Percentiles rank a stretch among this genome's conserved stretches.
Conservation (phyloP, 2,888 invertebrate species). For the Atethmia centrago region DNA sequence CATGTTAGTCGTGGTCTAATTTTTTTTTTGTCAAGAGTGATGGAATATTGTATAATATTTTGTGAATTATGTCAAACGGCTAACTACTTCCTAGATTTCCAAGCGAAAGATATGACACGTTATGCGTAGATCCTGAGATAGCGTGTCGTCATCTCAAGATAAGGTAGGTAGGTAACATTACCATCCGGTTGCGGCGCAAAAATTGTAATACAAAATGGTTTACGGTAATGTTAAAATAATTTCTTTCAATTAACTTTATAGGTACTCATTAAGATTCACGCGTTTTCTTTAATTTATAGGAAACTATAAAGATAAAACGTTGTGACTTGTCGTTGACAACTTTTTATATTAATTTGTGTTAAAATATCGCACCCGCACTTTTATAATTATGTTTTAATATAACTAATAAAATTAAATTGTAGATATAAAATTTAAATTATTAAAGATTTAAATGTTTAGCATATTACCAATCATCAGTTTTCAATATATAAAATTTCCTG, state of each 20-base stretch:
- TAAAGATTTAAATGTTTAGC: conserved; percentile 30
- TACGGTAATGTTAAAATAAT: conserved; percentile 24
- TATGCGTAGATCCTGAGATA: conserved; percentile 22
- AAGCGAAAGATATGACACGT: conserved; percentile 16
- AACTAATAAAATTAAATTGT: conserved; percentile 15
- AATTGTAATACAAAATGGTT: conserved; percentile 42
- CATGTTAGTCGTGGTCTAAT: not conserved
- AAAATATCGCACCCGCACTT: conserved; percentile 30
- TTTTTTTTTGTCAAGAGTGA: not conserved
- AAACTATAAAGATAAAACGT: conserved; percentile 36
- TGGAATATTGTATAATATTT: conserved; percentile 12
- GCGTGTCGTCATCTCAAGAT: conserved; percentile 7
- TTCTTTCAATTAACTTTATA: conserved; percentile 36
- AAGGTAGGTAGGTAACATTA: conserved; percentile 14
- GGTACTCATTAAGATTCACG: not conserved
- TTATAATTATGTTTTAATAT: conserved; percentile 10
- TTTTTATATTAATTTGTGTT: conserved; percentile 18
- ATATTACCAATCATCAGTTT: conserved; percentile 32
- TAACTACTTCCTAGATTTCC: conserved; percentile 33
- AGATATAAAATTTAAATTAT: conserved; percentile 21
- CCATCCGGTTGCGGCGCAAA: conserved; percentile 26
- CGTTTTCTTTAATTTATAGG: conserved; percentile 19
- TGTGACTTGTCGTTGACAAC: not conserved
- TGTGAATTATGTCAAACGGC: too few relatives aligned
- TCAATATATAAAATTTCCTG: conserved; percentile 47